phyloP scores from a whole-genome alignment of 1,140 invertebrate genomes.

The Diorhabda carinulata region DNA sequence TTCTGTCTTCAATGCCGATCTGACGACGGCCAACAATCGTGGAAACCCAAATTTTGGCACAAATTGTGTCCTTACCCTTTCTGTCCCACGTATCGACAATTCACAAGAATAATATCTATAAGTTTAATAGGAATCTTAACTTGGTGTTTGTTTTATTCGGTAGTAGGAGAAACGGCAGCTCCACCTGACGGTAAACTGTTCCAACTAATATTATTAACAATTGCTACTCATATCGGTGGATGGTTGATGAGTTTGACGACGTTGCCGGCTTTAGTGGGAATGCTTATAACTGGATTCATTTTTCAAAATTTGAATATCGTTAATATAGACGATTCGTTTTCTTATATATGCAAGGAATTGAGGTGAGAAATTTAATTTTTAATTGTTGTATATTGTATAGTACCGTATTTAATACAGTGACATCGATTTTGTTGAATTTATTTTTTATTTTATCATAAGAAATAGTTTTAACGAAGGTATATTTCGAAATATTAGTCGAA shows the following conservation, averaged over 20 bases:
- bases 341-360: conserved; percentile 60
- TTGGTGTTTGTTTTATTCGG: conserved; percentile 70
- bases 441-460: no score
- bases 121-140: conserved; percentile 62
- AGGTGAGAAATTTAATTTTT: conserved; percentile 50
- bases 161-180: conserved; percentile 71
- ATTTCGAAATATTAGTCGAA: no score
- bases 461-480: no score
- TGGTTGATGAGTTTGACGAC: conserved; percentile 70
- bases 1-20: conserved; percentile 67
- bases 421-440: no score
- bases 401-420: no score
- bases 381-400: no score
- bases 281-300: conserved; percentile 79
- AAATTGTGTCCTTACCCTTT: conserved; percentile 74
- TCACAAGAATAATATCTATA: conserved; percentile 66
- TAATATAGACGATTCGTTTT: conserved; percentile 62
- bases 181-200: conserved; percentile 73
- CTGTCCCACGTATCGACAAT: conserved; percentile 73
- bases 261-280: conserved; percentile 81
- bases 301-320: conserved; percentile 72
- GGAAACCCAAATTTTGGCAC: conserved; percentile 73
- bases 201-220: conserved; percentile 66
- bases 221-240: conserved; percentile 77
- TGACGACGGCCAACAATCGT: conserved; percentile 64